Conservation (phyloP, 2,888 invertebrate genomes). For the Colostygia pectinataria region DNA sequence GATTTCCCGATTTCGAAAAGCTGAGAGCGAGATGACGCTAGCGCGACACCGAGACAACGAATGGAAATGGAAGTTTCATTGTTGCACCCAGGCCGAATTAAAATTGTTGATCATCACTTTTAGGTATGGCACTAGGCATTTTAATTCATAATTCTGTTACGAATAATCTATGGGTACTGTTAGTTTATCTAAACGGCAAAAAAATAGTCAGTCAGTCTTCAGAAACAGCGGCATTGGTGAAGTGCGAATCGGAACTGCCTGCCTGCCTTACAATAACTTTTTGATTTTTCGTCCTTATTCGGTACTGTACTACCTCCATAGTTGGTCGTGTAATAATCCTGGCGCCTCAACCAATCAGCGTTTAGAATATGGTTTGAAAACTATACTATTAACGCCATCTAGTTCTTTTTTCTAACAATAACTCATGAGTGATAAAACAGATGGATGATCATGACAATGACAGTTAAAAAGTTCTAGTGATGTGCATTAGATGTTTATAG, state of each 20-base stretch:
- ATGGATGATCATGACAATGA: not conserved
- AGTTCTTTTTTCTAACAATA: constrained; percentile 6
- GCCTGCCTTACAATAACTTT: constrained; percentile 42
- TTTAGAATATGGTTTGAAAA: constrained; percentile 35
- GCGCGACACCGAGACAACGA: constrained; percentile 62
- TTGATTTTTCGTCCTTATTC: constrained; percentile 53
- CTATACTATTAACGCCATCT: constrained; percentile 48
- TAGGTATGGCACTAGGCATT: not conserved
- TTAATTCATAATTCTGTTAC: not conserved
- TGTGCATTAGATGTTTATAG: too few relatives aligned
- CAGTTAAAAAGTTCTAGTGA: constrained; percentile 6
- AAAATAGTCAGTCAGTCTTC: not conserved
- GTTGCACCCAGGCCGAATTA: constrained; percentile 46
- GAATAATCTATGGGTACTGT: not conserved
- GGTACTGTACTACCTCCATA: constrained; percentile 42
- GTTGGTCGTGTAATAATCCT: constrained; percentile 59
- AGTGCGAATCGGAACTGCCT: constrained; percentile 51
- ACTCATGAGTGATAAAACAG: constrained; percentile 12
- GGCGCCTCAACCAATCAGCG: constrained; percentile 55
- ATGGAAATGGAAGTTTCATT: constrained; percentile 63
- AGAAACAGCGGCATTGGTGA: constrained; percentile 8
- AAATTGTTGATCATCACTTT: constrained; percentile 10
- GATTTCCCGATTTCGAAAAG: constrained; percentile 68
- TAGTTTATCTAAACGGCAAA: not conserved
- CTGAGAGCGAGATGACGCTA: constrained; percentile 70